Evolutionary conservation across 2,113 vertebrate species (phyloP).

Genomic region (Cyanoliseus patagonus): DNA sequence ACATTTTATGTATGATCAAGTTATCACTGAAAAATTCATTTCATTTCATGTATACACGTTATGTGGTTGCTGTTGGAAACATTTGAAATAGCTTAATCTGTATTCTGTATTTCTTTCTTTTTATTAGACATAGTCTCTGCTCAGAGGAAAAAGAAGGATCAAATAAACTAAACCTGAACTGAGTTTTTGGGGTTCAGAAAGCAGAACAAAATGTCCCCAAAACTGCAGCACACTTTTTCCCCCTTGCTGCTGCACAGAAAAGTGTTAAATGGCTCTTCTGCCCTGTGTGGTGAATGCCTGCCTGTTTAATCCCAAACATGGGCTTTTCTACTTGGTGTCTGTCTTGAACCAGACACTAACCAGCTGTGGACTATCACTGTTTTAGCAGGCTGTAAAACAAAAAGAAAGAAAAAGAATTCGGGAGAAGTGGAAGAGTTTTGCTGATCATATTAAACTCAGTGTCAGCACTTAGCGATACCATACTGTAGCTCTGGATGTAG

Average conservation of each 20-base stretch:
- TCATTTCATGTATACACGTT: neutral
- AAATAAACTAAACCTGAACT: neutral
- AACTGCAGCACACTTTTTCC: neutral
- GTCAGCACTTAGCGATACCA: neutral
- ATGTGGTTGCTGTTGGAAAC: neutral
- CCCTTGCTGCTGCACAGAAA: neutral
- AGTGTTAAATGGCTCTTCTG: neutral
- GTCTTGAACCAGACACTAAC: conserved; percentile 27
- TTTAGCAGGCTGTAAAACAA: conserved; percentile 57
- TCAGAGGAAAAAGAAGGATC: neutral
- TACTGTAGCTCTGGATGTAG: neutral
- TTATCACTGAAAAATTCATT: neutral
- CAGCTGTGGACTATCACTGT: conserved; percentile 34
- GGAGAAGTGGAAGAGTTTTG: conserved; percentile 22
- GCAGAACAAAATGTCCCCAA: neutral
- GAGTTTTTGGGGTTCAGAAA: neutral
- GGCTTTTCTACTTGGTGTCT: conserved; percentile 21
- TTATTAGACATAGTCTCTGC: neutral
- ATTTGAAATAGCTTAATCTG: neutral
- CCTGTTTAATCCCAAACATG: conserved; percentile 26
- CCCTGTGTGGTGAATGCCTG: neutral
- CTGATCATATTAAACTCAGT: neutral
- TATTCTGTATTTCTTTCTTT: neutral
- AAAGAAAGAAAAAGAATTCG: conserved; percentile 8
- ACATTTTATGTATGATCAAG: neutral